A percentile compares a stretch with the other conserved stretches of the same genome.
These are phyloP conservation scores for Gorsachius magnificus DNA, from an alignment of 2,797 vertebrate genomes.

Conservation along the genomic window DNA sequence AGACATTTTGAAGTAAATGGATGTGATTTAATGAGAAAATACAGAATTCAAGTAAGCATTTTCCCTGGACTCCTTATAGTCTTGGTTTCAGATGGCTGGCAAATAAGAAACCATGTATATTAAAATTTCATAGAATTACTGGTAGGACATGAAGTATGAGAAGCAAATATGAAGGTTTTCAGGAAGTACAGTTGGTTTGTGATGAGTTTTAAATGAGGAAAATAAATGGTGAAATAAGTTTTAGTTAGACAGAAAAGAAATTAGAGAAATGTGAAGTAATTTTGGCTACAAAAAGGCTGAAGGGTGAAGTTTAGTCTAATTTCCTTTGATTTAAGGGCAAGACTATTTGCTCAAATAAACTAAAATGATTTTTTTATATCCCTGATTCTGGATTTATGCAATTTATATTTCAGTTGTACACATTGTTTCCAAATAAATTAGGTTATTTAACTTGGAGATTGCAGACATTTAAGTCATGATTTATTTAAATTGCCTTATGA, in stretches of 20 bases:
- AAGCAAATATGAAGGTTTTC: neutral
- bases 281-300: neutral
- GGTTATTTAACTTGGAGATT: slow-evolving; percentile 43
- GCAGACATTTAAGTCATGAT: slow-evolving; percentile 32
- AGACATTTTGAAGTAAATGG: neutral
- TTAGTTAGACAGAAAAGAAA: neutral
- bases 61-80: neutral
- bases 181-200: neutral
- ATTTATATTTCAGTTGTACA: slow-evolving; percentile 36
- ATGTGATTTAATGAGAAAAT: neutral
- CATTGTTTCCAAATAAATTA: slow-evolving; percentile 45
- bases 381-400: neutral
- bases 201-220: neutral
- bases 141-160: neutral
- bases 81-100: neutral
- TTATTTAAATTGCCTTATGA: slow-evolving; percentile 49
- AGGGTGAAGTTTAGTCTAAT: neutral
- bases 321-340: slow-evolving; percentile 25
- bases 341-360: slow-evolving; percentile 19
- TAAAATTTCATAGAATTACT: neutral
- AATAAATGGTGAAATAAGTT: neutral
- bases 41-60: neutral
- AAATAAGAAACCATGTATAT: neutral
- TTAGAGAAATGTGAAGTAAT: neutral
- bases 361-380: neutral